Conservation (phyloP, 1,140 invertebrate genomes). For the Gonioctena quinquepunctata region DNA sequence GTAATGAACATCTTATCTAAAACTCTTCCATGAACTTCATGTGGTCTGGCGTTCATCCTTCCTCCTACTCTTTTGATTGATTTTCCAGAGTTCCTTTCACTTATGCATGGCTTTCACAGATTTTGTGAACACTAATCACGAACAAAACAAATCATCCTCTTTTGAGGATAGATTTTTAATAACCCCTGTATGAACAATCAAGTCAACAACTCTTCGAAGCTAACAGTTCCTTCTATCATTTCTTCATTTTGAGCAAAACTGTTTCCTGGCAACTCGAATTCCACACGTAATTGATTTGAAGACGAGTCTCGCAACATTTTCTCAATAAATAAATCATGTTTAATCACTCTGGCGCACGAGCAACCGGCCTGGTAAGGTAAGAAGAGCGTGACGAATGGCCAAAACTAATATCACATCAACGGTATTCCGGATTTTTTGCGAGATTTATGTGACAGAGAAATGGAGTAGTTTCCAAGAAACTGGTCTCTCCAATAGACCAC, state of each 20-base stretch:
- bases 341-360: not conserved
- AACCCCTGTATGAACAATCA: not conserved
- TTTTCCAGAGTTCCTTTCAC: no score
- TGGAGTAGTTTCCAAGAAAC: not conserved
- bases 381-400: not conserved
- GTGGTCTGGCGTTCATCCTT: no score
- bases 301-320: not conserved
- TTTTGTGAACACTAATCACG: no score
- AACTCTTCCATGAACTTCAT: no score
- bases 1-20: no score
- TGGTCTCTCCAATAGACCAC: not conserved
- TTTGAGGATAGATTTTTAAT: no score
- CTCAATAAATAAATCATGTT: conserved; percentile 2
- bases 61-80: no score
- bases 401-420: not conserved
- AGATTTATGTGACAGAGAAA: not conserved
- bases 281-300: not conserved
- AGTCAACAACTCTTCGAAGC: not conserved
- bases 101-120: no score
- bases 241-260: not conserved
- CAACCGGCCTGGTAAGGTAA: not conserved
- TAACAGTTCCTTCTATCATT: not conserved
- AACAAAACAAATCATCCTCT: no score
- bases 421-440: not conserved
- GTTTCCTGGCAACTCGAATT: not conserved